These are phyloP conservation scores for Tor tambroides DNA, from an alignment of 2,113 vertebrate genomes.

Conservation along the genomic window DNA sequence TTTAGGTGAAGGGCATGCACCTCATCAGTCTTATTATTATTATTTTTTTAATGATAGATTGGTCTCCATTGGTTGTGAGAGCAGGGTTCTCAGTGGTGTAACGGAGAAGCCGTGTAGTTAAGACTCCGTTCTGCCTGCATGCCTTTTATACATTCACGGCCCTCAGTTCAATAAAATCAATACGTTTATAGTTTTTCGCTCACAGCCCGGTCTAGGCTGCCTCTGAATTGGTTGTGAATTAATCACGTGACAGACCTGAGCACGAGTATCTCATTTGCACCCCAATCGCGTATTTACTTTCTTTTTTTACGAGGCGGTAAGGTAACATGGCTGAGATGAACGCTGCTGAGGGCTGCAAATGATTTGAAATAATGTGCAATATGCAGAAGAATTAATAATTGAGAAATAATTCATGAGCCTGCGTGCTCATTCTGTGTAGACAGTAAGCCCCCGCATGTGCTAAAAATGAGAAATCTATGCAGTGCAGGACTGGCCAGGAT, in stretches of 20 bases:
- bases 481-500: slow-evolving; percentile 51
- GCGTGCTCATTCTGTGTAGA: slow-evolving; percentile 14
- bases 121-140: slow-evolving; percentile 19
- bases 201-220: slow-evolving; percentile 43
- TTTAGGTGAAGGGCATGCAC: slow-evolving; percentile 12
- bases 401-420: slow-evolving; percentile 42
- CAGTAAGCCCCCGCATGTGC: slow-evolving; percentile 15
- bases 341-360: slow-evolving; percentile 8
- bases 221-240: slow-evolving; percentile 50
- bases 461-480: slow-evolving; percentile 50
- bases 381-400: slow-evolving; percentile 34
- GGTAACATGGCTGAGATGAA: neutral
- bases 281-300: slow-evolving; percentile 17
- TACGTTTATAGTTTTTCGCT: slow-evolving; percentile 53
- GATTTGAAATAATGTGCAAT: slow-evolving; percentile 22
- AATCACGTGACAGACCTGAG: slow-evolving; percentile 29
- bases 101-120: slow-evolving; percentile 50
- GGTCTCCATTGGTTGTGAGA: slow-evolving; percentile 39
- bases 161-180: slow-evolving; percentile 54
- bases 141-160: slow-evolving; percentile 53
- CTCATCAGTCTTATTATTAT: slow-evolving; percentile 50
- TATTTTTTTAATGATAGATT: slow-evolving; percentile 20
- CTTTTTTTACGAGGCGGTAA: neutral
- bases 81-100: slow-evolving; percentile 43
- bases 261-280: slow-evolving; percentile 6